Base-by-base conservation (phyloP, 2,888 invertebrate genomes). In the Cryptophagus acutangulus region DNA sequence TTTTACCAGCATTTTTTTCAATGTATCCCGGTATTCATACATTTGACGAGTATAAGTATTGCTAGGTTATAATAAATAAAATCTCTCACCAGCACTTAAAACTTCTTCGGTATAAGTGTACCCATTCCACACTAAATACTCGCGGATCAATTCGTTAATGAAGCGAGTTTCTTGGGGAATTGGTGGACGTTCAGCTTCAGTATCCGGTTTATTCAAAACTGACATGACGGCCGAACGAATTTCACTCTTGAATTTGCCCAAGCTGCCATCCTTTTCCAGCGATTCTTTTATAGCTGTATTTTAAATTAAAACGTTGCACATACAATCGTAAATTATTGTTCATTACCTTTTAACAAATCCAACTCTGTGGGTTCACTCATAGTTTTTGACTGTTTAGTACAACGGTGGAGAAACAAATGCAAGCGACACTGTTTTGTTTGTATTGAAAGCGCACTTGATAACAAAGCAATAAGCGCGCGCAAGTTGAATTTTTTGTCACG, bases 121-220 rank as follows among this genome's bases (percentile, higher is more conserved):
- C 1, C 82, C 83, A 52, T 81, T 81, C 83, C 83, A 84, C 49
- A 77, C 74, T 2, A 84, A 63, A 58, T 83, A 84, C 59, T 84
- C 83, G 41, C 78, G 66, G 3, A 84, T 72, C 0, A 84, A 67
- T 57, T 82, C 81, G 53, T 84, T 84, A 29, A 82, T 69, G 1
- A 83, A 63, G 24, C 75, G 45, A 1, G 69, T 71, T 51, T 71
- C 69, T 29, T 66, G 63, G 2, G 69, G 69, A 17, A 69, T 55
- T 2, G 63, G 63, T 2, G 61, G 59, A 3, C 57, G 55, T 17
- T 59, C 58, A 2, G 46, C 46, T 2, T 49, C 43, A n/a, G 54
- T 49, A 3, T 52, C 41, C 45, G 59, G 62, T 43, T 60, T 63
- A 42, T 66, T 67, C 38, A 70, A 50, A 35, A 70, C 61, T 9